phyloP scores from a whole-genome alignment of 2,113 vertebrate species.

The Chaetops frenatus region DNA sequence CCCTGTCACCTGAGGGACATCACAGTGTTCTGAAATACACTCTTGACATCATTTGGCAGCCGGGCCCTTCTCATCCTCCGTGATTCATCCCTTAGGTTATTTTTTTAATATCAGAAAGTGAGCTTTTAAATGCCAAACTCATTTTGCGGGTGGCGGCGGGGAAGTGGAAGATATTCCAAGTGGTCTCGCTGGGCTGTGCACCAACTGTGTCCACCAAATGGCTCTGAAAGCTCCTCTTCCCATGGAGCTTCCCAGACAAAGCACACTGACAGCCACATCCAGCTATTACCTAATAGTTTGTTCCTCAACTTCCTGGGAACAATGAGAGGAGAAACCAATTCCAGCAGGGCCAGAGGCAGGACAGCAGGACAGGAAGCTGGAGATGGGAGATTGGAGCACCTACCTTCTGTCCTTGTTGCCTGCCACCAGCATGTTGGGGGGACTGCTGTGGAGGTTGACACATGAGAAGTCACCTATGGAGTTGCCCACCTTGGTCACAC shows the following conservation, averaged over 20 bases:
- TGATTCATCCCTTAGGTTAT: slow-evolving; percentile 71
- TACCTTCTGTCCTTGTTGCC: slow-evolving; percentile 95
- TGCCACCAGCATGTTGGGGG: slow-evolving; percentile 83
- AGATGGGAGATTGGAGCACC: neutral
- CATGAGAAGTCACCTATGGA: slow-evolving; percentile 88
- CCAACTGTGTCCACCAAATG: slow-evolving; percentile 76
- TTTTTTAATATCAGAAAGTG: slow-evolving; percentile 77
- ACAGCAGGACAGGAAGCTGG: neutral
- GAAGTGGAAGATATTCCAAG: slow-evolving; percentile 70
- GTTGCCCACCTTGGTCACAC: slow-evolving; percentile 77
- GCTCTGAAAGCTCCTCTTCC: slow-evolving; percentile 58
- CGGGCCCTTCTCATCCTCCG: slow-evolving; percentile 51
- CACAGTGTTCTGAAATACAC: slow-evolving; percentile 58
- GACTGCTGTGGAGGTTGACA: slow-evolving; percentile 81
- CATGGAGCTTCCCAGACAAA: slow-evolving; percentile 51
- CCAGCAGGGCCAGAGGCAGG: slow-evolving; percentile 21
- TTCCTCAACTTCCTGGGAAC: slow-evolving; percentile 6
- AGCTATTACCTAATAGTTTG: slow-evolving; percentile 65
- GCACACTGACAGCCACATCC: slow-evolving; percentile 16
- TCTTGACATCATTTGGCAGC: slow-evolving; percentile 72
- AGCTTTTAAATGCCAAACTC: slow-evolving; percentile 77
- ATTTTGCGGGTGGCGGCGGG: slow-evolving; percentile 68
- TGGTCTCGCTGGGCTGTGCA: slow-evolving; percentile 68
- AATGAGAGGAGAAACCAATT: neutral
- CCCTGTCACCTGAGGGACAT: slow-evolving; percentile 68